Conservation (phyloP, 2,113 vertebrate species). For the Sterna hirundo region DNA sequence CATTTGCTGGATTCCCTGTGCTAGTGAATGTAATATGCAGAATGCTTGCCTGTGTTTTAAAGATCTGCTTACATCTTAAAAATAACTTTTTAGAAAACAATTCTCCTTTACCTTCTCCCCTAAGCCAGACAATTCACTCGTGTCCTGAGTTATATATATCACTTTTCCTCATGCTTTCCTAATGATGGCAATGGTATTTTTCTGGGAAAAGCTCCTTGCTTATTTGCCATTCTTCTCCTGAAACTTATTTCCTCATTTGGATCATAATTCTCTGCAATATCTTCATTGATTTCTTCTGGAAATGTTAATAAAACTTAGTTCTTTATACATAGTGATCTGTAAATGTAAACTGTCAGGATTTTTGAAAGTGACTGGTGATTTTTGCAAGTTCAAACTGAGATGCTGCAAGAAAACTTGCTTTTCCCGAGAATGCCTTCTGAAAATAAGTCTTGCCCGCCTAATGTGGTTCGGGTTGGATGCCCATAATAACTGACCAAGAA, state of each 20-base stretch:
- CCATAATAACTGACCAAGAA: neutral
- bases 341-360: neutral
- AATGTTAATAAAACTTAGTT: constrained; percentile 13
- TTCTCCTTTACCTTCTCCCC: constrained; percentile 3
- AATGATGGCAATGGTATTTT: neutral
- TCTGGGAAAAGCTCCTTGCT: neutral
- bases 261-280: constrained; percentile 11
- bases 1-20: constrained; percentile 11
- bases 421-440: neutral
- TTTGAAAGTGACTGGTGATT: neutral
- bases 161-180: neutral
- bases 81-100: constrained; percentile 17
- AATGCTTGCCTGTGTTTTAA: constrained; percentile 20
- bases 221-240: constrained; percentile 1
- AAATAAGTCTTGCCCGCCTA: neutral
- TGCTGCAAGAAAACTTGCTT: neutral
- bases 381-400: neutral
- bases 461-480: neutral
- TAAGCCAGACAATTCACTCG: constrained; percentile 33
- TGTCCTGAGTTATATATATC: neutral
- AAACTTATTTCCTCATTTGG: constrained; percentile 8
- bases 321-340: neutral
- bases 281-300: constrained; percentile 18
- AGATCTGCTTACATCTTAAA: constrained; percentile 17
- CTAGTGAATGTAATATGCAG: neutral